Conservation (phyloP, 2,888 invertebrate species). For the Epicampocera succincta region DNA sequence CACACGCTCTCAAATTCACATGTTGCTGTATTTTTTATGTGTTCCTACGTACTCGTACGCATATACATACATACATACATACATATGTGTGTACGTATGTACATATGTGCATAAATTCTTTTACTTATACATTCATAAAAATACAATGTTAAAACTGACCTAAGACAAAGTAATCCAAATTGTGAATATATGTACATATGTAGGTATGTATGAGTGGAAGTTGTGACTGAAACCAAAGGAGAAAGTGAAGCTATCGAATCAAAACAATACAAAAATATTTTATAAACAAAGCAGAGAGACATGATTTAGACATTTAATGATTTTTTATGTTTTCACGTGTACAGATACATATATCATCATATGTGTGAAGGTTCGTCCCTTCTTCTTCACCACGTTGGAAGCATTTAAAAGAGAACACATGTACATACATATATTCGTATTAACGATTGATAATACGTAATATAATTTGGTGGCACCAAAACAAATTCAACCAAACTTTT, state of each 20-base stretch:
- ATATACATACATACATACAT: too few relatives aligned
- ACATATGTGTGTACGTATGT: too few relatives aligned
- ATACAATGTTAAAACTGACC: conserved; percentile 69
- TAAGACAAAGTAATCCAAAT: conserved; percentile 60
- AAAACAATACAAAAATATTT: conserved; percentile 10
- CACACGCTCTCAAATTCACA: conserved; percentile 12
- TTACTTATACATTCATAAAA: conserved; percentile 7
- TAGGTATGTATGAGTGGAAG: neutral
- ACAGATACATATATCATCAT: too few relatives aligned
- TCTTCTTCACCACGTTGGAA: too few relatives aligned
- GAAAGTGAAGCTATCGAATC: conserved; percentile 7
- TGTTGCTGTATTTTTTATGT: too few relatives aligned
- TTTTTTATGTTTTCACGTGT: neutral
- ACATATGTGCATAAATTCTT: neutral
- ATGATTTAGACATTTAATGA: conserved; percentile 27
- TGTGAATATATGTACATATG: conserved; percentile 43
- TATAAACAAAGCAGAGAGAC: neutral
- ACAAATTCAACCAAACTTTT: too few relatives aligned
- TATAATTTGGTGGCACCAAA: too few relatives aligned
- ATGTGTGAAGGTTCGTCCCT: too few relatives aligned
- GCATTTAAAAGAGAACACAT: too few relatives aligned
- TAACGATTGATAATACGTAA: too few relatives aligned
- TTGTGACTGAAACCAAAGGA: neutral
- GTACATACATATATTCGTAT: too few relatives aligned
- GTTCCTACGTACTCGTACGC: too few relatives aligned